Evolutionary conservation across 2,888 invertebrate genomes (phyloP).

Genomic region (Pristionchus entomophagus): DNA sequence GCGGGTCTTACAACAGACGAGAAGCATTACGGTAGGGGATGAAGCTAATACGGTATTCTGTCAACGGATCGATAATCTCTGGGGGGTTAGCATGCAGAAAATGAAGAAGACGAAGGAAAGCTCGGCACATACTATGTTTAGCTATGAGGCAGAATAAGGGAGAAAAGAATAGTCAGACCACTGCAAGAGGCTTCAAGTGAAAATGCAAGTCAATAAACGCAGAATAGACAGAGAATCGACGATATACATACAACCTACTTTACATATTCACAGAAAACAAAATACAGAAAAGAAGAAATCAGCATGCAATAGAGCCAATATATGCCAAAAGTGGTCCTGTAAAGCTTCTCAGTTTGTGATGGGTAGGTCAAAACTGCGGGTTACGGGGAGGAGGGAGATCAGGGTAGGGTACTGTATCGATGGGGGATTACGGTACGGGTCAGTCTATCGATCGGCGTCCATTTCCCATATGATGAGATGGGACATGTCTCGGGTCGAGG

Average conservation of each 20-base stretch:
- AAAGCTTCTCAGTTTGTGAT: neutral
- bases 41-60: constrained; percentile 30
- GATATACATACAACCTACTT: constrained; percentile 1
- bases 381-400: too few species aligned
- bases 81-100: neutral
- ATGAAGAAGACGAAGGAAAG: neutral
- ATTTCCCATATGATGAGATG: constrained; percentile 75
- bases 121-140: constrained; percentile 27
- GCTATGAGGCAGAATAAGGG: neutral
- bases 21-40: neutral
- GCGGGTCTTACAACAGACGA: neutral
- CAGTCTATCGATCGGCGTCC: constrained; percentile 60
- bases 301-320: neutral
- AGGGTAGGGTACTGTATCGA: neutral
- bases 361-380: neutral
- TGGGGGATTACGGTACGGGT: neutral
- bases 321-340: neutral
- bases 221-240: neutral
- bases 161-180: neutral
- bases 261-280: constrained; percentile 10
- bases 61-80: constrained; percentile 28
- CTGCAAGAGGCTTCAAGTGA: neutral
- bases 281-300: neutral
- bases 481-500: constrained; percentile 70
- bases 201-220: constrained; percentile 22